Percentiles rank a stretch among this genome's conserved stretches.
These are phyloP conservation scores for Spilosoma lubricipeda DNA, from an alignment of 2,888 invertebrate species.

Conservation along the genomic window DNA sequence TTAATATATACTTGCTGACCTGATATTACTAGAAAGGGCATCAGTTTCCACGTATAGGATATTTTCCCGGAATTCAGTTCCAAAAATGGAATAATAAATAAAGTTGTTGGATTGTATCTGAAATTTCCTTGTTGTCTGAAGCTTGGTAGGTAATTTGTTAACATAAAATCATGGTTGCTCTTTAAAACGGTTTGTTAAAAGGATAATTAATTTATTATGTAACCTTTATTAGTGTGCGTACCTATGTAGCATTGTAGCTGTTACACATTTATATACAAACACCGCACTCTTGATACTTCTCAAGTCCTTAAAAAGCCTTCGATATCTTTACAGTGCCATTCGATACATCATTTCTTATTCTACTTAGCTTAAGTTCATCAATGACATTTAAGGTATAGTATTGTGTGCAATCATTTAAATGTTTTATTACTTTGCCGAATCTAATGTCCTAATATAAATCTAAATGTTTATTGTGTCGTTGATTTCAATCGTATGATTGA, in stretches of 20 bases:
- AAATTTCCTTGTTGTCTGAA: conserved; percentile 27
- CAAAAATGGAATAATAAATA: conserved; percentile 62
- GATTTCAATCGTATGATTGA: neutral
- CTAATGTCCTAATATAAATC: no score
- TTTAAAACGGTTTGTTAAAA: conserved; percentile 33
- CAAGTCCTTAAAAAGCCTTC: neutral
- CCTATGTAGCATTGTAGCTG: neutral
- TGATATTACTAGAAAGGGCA: conserved; percentile 14
- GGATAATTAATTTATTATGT: conserved; percentile 25
- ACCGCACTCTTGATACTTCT: neutral
- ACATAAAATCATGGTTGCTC: conserved; percentile 36
- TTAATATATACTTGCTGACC: neutral
- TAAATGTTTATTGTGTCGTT: neutral
- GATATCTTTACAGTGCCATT: neutral
- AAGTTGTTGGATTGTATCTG: conserved; percentile 55
- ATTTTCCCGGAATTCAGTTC: conserved; percentile 56
- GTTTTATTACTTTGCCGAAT: neutral
- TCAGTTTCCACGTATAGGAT: no score
- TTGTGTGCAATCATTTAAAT: neutral
- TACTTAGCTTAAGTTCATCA: neutral
- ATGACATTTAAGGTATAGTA: neutral
- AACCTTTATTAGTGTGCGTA: conserved; percentile 15
- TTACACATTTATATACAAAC: neutral
- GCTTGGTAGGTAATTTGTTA: conserved; percentile 34
- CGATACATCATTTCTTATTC: neutral